These are phyloP conservation scores for Caenorhabditis sp. DNA, from an alignment of 2,888 invertebrate species.

Conservation along the genomic window DNA sequence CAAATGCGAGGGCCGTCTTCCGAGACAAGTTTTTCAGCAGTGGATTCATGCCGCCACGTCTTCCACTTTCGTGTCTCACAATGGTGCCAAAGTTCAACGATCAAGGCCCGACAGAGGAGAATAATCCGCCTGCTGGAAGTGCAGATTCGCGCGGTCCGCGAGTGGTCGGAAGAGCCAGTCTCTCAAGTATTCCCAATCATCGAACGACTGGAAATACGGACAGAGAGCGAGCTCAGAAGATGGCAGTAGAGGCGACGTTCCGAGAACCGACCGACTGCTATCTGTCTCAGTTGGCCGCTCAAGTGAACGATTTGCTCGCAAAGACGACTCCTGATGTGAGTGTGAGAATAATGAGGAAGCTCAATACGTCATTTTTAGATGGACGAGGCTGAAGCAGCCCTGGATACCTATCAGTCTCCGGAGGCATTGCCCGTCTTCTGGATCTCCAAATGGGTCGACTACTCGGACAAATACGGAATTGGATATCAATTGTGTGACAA, in stretches of 20 bases:
- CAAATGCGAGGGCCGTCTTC: constrained; percentile 79
- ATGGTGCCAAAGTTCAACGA: constrained; percentile 88
- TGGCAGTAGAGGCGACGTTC: constrained; percentile 33
- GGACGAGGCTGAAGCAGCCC: constrained; percentile 62
- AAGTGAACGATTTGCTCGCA: constrained; percentile 26
- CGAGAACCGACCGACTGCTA: constrained; percentile 43
- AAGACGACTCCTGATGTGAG: constrained; percentile 17
- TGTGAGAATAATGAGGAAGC: neutral
- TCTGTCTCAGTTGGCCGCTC: constrained; percentile 23
- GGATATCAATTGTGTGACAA: constrained; percentile 99
- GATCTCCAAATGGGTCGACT: constrained; percentile 99
- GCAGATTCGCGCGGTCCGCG: neutral
- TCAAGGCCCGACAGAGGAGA: constrained; percentile 17
- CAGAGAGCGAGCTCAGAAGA: constrained; percentile 29
- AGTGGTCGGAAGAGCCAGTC: neutral
- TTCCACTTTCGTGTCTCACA: constrained; percentile 94
- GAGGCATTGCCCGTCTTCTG: constrained; percentile 95
- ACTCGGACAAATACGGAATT: constrained; percentile 99
- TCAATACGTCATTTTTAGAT: constrained; percentile 22
- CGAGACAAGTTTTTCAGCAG: constrained; percentile 69
- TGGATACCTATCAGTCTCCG: constrained; percentile 94
- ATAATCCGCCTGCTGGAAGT: neutral
- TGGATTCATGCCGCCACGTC: constrained; percentile 87
- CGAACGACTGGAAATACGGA: constrained; percentile 21
- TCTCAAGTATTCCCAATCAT: neutral